A percentile compares a stretch with the other conserved stretches of the same genome.
Conservation (phyloP, 2,888 invertebrate species). For the Vesta saturnalis region DNA sequence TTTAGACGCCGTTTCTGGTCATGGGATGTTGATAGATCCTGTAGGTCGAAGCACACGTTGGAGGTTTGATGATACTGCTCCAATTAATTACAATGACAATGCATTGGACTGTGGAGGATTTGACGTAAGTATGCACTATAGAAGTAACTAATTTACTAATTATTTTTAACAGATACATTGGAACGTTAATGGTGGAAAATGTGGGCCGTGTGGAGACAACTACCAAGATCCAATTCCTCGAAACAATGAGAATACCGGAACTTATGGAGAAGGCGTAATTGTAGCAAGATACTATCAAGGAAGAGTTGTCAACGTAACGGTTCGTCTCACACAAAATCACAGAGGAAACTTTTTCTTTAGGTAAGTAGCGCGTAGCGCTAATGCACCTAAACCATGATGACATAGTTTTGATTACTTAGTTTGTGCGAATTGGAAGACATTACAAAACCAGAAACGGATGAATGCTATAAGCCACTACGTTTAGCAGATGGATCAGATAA, state of each 20-base stretch:
- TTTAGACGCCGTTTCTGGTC: background rate
- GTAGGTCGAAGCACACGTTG: background rate
- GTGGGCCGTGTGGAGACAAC: slow-evolving; percentile 56
- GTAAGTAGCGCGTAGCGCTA: background rate
- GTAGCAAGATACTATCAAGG: slow-evolving; percentile 56
- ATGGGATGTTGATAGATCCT: background rate
- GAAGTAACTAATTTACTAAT: background rate
- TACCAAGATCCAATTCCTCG: slow-evolving; percentile 55
- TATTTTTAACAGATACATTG: slow-evolving; percentile 41
- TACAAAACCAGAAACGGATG: slow-evolving; percentile 47
- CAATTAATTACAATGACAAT: background rate
- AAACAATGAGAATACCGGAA: slow-evolving; percentile 60
- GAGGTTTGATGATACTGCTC: background rate
- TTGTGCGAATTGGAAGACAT: slow-evolving; percentile 45
- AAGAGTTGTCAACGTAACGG: slow-evolving; percentile 49
- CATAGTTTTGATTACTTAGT: slow-evolving; percentile 39
- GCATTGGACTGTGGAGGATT: background rate
- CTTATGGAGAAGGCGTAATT: slow-evolving; percentile 61
- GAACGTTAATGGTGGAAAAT: slow-evolving; percentile 44
- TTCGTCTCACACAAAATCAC: slow-evolving; percentile 52
- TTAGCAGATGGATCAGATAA: slow-evolving; percentile 44
- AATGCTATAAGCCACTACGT: slow-evolving; percentile 47
- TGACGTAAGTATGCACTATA: background rate
- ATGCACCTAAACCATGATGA: background rate
- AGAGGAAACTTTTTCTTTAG: background rate